phyloP scores from a whole-genome alignment of 2,888 invertebrate genomes.

The Dasypolia templi region DNA sequence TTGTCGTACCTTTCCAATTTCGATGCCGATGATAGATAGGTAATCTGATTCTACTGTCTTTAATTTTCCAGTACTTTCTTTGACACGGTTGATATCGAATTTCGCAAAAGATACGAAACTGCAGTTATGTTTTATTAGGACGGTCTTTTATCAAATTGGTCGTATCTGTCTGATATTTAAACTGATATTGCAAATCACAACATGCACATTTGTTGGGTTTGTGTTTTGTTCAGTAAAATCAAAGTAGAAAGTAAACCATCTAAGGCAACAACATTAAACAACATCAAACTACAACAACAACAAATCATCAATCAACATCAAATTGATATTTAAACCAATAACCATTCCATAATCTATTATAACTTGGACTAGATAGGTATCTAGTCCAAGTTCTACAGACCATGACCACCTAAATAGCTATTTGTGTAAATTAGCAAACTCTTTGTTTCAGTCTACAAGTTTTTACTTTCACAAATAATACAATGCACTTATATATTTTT shows the following conservation, averaged over 20 bases:
- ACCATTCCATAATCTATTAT: slow-evolving; percentile 3
- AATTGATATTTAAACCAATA: neutral
- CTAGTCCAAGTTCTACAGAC: slow-evolving; percentile 49
- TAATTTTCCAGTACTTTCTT: slow-evolving; percentile 17
- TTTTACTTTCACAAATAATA: slow-evolving; percentile 67
- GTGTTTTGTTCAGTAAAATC: neutral
- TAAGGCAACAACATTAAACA: too few species aligned
- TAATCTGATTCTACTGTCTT: slow-evolving; percentile 27
- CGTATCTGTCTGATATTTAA: neutral
- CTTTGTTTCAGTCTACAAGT: slow-evolving; percentile 66
- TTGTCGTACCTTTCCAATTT: slow-evolving; percentile 43
- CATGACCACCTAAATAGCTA: slow-evolving; percentile 56
- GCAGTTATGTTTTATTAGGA: neutral
- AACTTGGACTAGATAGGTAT: too few species aligned
- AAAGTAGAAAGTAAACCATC: neutral
- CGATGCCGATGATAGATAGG: slow-evolving; percentile 7
- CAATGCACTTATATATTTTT: slow-evolving; percentile 54
- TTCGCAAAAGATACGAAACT: neutral
- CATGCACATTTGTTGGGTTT: too few species aligned
- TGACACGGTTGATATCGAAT: slow-evolving; percentile 1
- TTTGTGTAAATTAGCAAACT: slow-evolving; percentile 58
- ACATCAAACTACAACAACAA: too few species aligned
- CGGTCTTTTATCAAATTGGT: neutral
- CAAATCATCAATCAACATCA: too few species aligned
- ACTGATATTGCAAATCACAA: neutral